Conservation (phyloP, 2,888 invertebrate genomes). For the Heliconius aoede region DNA sequence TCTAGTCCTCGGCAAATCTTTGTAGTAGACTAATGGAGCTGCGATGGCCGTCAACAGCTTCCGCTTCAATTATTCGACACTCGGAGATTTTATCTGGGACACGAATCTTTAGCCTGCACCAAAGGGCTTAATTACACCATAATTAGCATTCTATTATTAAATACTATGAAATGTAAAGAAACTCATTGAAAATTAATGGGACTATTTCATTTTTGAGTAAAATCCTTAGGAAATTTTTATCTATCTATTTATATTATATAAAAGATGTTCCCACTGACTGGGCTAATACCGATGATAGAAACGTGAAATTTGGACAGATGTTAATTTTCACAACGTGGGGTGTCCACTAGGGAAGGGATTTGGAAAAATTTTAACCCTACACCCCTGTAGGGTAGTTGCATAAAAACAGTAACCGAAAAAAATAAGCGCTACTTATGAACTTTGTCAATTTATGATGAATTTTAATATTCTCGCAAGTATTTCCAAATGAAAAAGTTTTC, state of each 20-base stretch:
- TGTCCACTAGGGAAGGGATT: no score
- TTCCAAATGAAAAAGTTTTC: conserved; percentile 8
- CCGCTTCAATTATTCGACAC: conserved; percentile 66
- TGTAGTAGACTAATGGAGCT: conserved; percentile 60
- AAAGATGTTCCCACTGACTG: no score
- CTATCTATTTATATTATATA: no score
- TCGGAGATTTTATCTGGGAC: conserved; percentile 45
- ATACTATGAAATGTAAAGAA: conserved; percentile 19
- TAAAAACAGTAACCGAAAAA: no score
- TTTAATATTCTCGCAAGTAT: background rate
- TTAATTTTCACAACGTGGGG: no score
- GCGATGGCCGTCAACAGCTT: conserved; percentile 62
- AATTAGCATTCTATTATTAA: conserved; percentile 30
- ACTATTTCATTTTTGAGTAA: background rate
- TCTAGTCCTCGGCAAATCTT: conserved; percentile 47
- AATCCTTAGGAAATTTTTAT: background rate
- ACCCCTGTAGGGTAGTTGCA: no score
- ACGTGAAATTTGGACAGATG: no score
- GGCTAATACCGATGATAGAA: no score
- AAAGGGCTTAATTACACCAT: conserved; percentile 27
- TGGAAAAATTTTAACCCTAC: no score
- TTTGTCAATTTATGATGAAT: background rate
- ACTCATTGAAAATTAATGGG: background rate
- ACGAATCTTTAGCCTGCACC: conserved; percentile 33
- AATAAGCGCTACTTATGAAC: background rate